phyloP scores from a whole-genome alignment of 2,797 vertebrate genomes.

The Mareca penelope region DNA sequence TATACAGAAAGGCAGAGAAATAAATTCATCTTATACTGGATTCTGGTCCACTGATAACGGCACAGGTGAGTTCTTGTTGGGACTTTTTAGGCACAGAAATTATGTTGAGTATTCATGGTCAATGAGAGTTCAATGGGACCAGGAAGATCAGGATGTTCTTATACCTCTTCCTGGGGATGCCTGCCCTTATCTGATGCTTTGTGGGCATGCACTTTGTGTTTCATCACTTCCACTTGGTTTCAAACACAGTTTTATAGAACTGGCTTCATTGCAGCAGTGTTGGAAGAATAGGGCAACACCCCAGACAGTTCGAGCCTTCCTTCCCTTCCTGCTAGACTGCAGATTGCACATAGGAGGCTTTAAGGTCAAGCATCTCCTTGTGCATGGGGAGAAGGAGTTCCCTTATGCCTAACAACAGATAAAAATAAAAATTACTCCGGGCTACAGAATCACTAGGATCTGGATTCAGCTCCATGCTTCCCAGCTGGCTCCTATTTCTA shows the following conservation, averaged over 20 bases:
- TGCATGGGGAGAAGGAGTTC: neutral
- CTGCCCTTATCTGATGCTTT: neutral
- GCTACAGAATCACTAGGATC: neutral
- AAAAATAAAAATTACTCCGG: neutral
- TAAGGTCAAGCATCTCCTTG: neutral
- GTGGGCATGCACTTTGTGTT: neutral
- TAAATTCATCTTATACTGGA: neutral
- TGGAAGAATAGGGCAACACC: neutral
- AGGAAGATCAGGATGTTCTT: neutral
- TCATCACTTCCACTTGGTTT: neutral
- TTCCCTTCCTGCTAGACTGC: neutral
- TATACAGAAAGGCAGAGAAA: neutral
- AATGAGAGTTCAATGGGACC: neutral
- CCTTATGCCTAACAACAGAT: neutral
- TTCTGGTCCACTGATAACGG: neutral
- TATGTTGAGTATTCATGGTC: neutral
- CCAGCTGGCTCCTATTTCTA: neutral
- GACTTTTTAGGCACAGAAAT: neutral
- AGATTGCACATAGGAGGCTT: neutral
- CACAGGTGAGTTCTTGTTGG: neutral
- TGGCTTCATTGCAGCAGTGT: neutral
- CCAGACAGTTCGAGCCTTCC: neutral
- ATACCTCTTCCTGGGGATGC: neutral
- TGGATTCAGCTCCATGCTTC: neutral
- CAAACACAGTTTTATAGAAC: neutral